Percentiles rank a stretch among this genome's conserved stretches.
These are phyloP conservation scores for Narcine bancroftii DNA, from an alignment of 2,113 vertebrate species.

Conservation along the genomic window DNA sequence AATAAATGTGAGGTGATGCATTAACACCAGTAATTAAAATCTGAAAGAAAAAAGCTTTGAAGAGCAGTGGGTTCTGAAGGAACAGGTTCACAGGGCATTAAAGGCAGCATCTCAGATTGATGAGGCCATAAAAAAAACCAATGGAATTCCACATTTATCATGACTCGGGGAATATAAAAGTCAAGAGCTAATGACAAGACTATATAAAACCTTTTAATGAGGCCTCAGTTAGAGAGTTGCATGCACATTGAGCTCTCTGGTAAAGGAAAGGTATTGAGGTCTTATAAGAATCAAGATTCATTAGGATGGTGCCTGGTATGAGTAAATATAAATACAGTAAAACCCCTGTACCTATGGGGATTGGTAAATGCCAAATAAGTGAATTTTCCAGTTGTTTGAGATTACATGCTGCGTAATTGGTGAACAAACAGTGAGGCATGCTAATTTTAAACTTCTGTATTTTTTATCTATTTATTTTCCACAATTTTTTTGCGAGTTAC, in stretches of 20 bases:
- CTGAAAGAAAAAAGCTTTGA: neutral
- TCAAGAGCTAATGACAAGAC: neutral
- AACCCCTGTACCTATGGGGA: too few relatives aligned
- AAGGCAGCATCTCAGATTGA: neutral
- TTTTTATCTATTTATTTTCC: too few relatives aligned
- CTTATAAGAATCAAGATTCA: neutral
- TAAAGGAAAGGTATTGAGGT: neutral
- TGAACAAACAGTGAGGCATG: too few relatives aligned
- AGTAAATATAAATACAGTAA: neutral
- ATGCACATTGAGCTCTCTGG: neutral
- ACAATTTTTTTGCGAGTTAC: too few relatives aligned
- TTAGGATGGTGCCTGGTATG: neutral
- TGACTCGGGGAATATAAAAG: neutral
- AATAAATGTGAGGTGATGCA: neutral
- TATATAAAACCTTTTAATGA: slow-evolving; percentile 7
- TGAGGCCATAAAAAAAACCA: neutral
- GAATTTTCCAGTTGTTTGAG: too few relatives aligned
- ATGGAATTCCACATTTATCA: slow-evolving; percentile 1
- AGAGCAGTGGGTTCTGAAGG: neutral
- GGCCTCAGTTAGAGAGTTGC: neutral
- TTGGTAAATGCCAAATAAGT: too few relatives aligned
- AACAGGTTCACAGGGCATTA: neutral
- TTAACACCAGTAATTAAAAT: neutral
- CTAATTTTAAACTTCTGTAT: too few relatives aligned
- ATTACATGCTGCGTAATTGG: too few relatives aligned